Evolutionary conservation across 64 coral and sea anemone genomes (phyloP), one percentile per base, ranked within the genome.

Genomic region (Porites australiensis): DNA sequence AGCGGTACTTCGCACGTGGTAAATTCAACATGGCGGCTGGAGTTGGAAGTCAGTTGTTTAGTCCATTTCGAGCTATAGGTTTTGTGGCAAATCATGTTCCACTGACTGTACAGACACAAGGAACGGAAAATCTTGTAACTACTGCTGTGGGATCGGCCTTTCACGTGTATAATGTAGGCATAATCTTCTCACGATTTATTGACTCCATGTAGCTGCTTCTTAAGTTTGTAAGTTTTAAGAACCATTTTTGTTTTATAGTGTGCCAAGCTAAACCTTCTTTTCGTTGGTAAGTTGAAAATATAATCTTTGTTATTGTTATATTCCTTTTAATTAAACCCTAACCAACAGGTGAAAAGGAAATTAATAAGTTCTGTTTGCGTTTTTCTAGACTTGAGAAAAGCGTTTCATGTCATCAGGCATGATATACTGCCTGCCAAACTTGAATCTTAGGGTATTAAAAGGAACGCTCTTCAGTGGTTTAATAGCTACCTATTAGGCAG

Each of bases 71-170:
- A 57, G 94, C 94, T 10, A 68, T 98, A 64, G 97, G 97, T 15
- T 96, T 93, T 61, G 72, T 98, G 75, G 83, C 88, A 48, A 96
- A 98, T 79, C 94, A 95, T 19, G 94, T 98, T 63, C 97, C 97
- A 8, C 46, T 98, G 22, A 79, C 97, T 2, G 14, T 96, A 89
- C 97, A 98, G 64, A 81, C 94, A 6, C 94, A 93, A 70, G 94
- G 97, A 70, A 91, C 67, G 85, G 97, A 96, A 23, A 93, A 83
- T 44, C 49, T 98, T 54, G 90, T 98, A 72, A 89, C 91, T 37
- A 98, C 97, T 71, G 97, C 91, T 77, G 94, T 98, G 20, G 97
- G 94, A 69, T 95, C 88, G 58, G 89, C 97, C 6, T 98, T 96
- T 78, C 97, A 98, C 74, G 87, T 98, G 21, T 98, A 98, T 79